phyloP scores from a whole-genome alignment of 1,140 invertebrate genomes.

The Platyscapa corneri region DNA sequence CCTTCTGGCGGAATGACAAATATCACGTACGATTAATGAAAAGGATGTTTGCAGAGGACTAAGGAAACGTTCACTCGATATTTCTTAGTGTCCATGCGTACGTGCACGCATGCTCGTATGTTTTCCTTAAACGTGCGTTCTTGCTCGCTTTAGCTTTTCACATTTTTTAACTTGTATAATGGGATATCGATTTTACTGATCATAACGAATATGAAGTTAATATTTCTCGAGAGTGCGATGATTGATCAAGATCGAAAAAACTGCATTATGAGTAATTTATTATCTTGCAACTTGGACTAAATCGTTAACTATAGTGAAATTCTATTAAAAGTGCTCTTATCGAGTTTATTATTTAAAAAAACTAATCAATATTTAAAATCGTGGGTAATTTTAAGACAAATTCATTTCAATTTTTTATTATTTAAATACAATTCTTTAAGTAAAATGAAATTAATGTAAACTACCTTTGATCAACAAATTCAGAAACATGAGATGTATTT shows the following conservation, averaged over 20 bases:
- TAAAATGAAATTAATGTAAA: too few relatives aligned
- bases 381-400: background rate
- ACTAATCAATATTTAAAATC: background rate
- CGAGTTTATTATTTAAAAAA: background rate
- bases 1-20: slow-evolving; percentile 26
- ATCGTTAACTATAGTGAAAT: too few relatives aligned
- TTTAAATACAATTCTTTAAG: too few relatives aligned
- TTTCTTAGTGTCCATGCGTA: too few relatives aligned
- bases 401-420: too few relatives aligned
- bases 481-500: too few relatives aligned
- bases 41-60: background rate
- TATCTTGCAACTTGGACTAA: background rate
- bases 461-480: too few relatives aligned
- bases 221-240: background rate
- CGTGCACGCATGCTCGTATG: background rate
- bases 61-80: background rate
- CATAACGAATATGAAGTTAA: background rate
- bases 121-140: background rate
- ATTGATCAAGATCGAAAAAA: background rate
- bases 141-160: background rate
- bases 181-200: background rate
- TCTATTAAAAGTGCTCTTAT: background rate
- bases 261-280: background rate
- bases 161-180: background rate
- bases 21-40: slow-evolving; percentile 23